Evolutionary conservation across 2,113 vertebrate species (phyloP).

Genomic region (Sapayoa aenigma): DNA sequence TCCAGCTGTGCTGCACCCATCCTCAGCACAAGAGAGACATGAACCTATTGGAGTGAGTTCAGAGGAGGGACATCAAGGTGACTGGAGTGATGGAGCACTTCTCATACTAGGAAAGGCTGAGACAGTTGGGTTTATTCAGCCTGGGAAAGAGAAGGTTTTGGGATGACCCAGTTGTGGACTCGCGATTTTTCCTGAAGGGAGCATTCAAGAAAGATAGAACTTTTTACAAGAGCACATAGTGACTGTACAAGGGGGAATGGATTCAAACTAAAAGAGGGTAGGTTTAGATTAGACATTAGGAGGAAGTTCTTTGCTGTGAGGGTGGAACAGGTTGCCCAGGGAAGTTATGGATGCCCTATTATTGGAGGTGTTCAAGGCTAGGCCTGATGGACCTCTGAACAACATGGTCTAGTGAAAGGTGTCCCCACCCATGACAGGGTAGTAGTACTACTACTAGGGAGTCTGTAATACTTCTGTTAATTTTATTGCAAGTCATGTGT

Average conservation of each 20-base stretch:
- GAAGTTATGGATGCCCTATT: not conserved
- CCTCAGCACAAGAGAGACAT: accelerated
- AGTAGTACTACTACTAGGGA: too few species aligned
- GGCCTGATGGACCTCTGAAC: not conserved
- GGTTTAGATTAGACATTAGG: not conserved
- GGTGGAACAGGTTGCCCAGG: not conserved
- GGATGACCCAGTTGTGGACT: not conserved
- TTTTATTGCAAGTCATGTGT: not conserved
- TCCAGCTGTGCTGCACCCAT: not conserved
- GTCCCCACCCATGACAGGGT: not conserved
- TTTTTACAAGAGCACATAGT: not conserved
- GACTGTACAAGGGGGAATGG: too few species aligned
- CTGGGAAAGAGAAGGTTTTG: not conserved
- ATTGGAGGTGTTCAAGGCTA: not conserved
- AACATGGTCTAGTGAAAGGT: not conserved
- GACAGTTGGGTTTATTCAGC: not conserved
- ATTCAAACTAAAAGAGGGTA: not conserved
- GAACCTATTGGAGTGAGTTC: not conserved
- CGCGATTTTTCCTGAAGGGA: not conserved
- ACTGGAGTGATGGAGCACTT: not conserved
- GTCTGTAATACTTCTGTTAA: not conserved
- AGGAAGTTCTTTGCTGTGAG: not conserved
- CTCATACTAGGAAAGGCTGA: not conserved
- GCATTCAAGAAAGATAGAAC: not conserved
- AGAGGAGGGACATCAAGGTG: not conserved